A percentile compares a stretch with the other conserved stretches of the same genome.
phyloP scores from a whole-genome alignment of 2,888 invertebrate species.

The Lumbricus terrestris region DNA sequence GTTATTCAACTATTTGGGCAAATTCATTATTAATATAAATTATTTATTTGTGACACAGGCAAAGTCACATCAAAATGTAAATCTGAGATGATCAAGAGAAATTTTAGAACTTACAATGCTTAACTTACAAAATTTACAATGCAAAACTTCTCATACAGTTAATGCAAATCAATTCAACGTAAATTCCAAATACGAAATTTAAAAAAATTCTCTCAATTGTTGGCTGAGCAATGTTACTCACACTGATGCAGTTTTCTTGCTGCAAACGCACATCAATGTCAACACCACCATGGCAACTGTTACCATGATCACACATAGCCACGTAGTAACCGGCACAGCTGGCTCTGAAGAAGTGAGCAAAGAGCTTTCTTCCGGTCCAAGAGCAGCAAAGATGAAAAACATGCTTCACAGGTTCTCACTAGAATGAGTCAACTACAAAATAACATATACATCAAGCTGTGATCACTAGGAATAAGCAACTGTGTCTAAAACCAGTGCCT shows the following conservation, averaged over 20 bases:
- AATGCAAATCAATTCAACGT: too few species aligned
- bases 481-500: not conserved
- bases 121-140: too few species aligned
- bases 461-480: too few species aligned
- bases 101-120: not conserved
- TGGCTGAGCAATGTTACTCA: not conserved
- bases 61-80: too few species aligned
- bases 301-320: not conserved
- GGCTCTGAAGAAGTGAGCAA: not conserved
- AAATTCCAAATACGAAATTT: too few species aligned
- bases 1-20: too few species aligned
- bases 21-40: too few species aligned
- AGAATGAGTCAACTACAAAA: not conserved
- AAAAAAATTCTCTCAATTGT: not conserved
- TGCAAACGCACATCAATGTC: not conserved
- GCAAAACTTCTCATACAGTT: too few species aligned
- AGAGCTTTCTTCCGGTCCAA: not conserved
- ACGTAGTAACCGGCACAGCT: not conserved
- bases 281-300: not conserved
- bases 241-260: not conserved
- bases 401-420: not conserved
- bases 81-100: not conserved
- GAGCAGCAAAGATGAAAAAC: not conserved
- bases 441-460: not conserved
- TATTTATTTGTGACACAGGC: too few species aligned